Conservation (phyloP, 2,113 vertebrate species). For the Scomber scombrus region DNA sequence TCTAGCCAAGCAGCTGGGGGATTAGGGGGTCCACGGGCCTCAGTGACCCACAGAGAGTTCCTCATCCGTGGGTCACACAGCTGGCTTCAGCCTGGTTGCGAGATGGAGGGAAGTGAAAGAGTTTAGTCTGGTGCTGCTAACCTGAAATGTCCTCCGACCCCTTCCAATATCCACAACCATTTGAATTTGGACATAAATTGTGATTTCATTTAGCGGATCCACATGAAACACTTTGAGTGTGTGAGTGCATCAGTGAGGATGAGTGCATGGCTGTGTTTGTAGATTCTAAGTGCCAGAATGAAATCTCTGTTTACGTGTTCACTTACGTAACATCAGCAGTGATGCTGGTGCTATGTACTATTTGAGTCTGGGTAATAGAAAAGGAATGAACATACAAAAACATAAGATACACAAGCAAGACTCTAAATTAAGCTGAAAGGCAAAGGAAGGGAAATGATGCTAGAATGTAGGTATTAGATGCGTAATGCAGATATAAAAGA, state of each 20-base stretch:
- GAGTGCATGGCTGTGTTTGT: conserved; percentile 42
- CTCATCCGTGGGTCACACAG: conserved; percentile 63
- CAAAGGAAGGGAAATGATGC: too few relatives aligned
- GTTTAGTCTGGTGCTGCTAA: neutral
- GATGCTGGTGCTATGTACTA: neutral
- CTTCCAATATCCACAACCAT: neutral
- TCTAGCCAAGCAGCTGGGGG: conserved; percentile 58
- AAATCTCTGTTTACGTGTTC: conserved; percentile 32
- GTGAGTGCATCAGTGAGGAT: neutral
- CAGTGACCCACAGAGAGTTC: conserved; percentile 49
- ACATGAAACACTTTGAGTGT: conserved; percentile 25
- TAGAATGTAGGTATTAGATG: too few relatives aligned
- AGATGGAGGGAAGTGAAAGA: neutral
- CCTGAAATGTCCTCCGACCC: conserved; percentile 4
- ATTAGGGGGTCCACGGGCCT: conserved; percentile 56
- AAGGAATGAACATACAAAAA: neutral
- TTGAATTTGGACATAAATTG: conserved; percentile 4
- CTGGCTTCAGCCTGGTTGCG: conserved; percentile 49
- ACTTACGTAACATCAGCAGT: conserved; percentile 13
- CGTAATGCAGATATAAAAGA: neutral
- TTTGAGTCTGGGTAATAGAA: neutral
- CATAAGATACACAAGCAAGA: neutral
- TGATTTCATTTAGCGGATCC: neutral
- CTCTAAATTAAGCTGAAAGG: neutral
- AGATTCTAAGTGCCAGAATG: conserved; percentile 9